Percentiles rank a stretch among this genome's conserved stretches.
phyloP scores from a whole-genome alignment of 2,888 invertebrate genomes.

The Acrobasis consociella region DNA sequence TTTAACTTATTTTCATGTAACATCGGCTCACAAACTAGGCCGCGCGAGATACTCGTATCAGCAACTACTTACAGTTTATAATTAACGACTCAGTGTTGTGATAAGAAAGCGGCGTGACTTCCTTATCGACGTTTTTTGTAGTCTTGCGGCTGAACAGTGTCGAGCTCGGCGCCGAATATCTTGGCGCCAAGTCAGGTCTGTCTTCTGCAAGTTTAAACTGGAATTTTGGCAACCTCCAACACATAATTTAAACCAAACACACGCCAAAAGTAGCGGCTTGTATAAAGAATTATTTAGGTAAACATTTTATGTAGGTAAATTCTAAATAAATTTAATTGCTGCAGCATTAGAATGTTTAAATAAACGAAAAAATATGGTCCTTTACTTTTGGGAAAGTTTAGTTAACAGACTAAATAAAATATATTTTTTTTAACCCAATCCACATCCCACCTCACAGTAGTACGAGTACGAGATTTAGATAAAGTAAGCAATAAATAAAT shows the following conservation, averaged over 20 bases:
- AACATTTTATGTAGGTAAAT: neutral
- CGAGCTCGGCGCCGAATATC: slow-evolving; percentile 31
- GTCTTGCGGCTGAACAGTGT: slow-evolving; percentile 57
- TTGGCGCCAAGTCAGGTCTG: slow-evolving; percentile 53
- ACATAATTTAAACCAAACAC: neutral
- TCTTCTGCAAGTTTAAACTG: slow-evolving; percentile 57
- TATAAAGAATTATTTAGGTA: neutral
- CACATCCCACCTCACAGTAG: too few relatives aligned
- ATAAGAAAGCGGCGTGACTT: slow-evolving; percentile 61
- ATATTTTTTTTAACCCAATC: too few relatives aligned
- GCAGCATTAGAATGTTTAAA: too few relatives aligned
- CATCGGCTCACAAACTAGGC: neutral
- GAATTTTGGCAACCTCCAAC: slow-evolving; percentile 28
- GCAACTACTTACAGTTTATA: slow-evolving; percentile 29
- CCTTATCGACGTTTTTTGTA: slow-evolving; percentile 39
- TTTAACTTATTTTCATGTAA: too few relatives aligned
- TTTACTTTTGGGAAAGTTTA: too few relatives aligned
- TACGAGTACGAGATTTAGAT: too few relatives aligned
- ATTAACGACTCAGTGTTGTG: slow-evolving; percentile 45
- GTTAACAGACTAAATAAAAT: too few relatives aligned
- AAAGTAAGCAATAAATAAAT: too few relatives aligned
- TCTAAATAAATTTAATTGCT: too few relatives aligned
- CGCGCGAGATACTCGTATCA: neutral
- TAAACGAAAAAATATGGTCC: too few relatives aligned
- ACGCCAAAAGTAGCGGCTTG: neutral